Evolutionary conservation across 2,113 vertebrate genomes (phyloP).

Genomic region (Abramis brama): DNA sequence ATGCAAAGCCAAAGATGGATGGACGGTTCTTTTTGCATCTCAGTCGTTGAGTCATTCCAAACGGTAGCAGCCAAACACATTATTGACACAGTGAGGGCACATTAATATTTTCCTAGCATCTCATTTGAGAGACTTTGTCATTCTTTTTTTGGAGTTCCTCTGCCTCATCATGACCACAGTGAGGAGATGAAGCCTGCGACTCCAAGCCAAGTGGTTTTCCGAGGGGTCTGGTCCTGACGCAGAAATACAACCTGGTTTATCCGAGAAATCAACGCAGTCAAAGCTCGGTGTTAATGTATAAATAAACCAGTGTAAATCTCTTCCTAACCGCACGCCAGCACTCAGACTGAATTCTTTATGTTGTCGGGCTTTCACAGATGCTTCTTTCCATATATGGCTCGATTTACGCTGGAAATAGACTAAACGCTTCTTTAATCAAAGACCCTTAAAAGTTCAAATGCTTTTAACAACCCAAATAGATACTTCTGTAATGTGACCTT

Average conservation of each 20-base stretch:
- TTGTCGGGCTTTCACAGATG: conserved; percentile 28
- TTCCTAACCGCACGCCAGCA: conserved; percentile 31
- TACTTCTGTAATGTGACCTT: background rate
- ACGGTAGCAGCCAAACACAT: conserved; percentile 64
- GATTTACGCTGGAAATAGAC: conserved; percentile 25
- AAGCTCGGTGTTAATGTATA: conserved; percentile 47
- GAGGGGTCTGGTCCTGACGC: conserved; percentile 52
- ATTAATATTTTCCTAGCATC: conserved; percentile 63
- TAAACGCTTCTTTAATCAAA: background rate
- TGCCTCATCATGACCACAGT: conserved; percentile 56
- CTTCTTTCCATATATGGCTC: conserved; percentile 5
- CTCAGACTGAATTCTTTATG: conserved; percentile 32
- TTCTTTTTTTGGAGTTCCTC: conserved; percentile 34
- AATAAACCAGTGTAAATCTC: conserved; percentile 51
- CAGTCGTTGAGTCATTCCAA: conserved; percentile 54
- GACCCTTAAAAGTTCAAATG: background rate
- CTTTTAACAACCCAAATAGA: background rate
- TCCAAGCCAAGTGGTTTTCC: conserved; percentile 61
- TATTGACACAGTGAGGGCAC: conserved; percentile 62
- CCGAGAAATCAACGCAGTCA: conserved; percentile 51
- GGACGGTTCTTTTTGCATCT: conserved; percentile 38
- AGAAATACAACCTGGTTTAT: conserved; percentile 48
- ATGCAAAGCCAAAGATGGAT: conserved; percentile 37
- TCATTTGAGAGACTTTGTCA: conserved; percentile 42
- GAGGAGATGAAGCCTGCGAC: conserved; percentile 58